Percentiles rank a stretch among this genome's conserved stretches.
These are phyloP conservation scores for Sinella curviseta DNA, from an alignment of 1,140 invertebrate species.

Conservation along the genomic window DNA sequence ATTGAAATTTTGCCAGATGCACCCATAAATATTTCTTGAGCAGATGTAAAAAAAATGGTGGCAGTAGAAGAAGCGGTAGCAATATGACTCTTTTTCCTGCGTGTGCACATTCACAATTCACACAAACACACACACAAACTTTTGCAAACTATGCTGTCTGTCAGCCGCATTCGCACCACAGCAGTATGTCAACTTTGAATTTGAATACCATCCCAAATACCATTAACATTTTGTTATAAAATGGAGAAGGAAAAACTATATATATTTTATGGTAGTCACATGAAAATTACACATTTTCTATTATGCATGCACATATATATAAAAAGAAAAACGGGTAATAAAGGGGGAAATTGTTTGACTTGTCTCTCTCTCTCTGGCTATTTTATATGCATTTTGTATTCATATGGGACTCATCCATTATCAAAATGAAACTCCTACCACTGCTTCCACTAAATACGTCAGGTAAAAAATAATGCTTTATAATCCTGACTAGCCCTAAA, in stretches of 20 bases:
- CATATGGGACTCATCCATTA: constrained; percentile 19
- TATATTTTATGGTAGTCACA: background rate
- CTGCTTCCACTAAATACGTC: constrained; percentile 21
- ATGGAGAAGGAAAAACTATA: background rate
- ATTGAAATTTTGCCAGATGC: constrained; percentile 11
- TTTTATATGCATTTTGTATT: background rate
- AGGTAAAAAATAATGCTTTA: constrained; percentile 21
- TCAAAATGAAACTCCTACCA: background rate
- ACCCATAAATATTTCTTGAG: background rate
- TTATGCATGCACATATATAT: background rate
- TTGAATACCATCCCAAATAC: background rate
- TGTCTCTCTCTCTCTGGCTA: background rate
- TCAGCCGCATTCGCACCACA: constrained; percentile 6
- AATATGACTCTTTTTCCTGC: too few species aligned
- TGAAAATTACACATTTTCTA: background rate
- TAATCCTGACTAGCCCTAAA: background rate
- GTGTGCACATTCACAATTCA: too few species aligned
- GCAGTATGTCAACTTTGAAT: constrained; percentile 6
- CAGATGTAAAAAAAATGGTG: background rate
- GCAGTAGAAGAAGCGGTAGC: too few species aligned
- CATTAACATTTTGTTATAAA: background rate
- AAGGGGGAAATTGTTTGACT: background rate
- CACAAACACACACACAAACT: too few species aligned
- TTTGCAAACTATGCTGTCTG: background rate
- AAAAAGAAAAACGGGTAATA: background rate